Conservation (phyloP, 2,797 vertebrate species). For the Acanthurus leucopareius region DNA sequence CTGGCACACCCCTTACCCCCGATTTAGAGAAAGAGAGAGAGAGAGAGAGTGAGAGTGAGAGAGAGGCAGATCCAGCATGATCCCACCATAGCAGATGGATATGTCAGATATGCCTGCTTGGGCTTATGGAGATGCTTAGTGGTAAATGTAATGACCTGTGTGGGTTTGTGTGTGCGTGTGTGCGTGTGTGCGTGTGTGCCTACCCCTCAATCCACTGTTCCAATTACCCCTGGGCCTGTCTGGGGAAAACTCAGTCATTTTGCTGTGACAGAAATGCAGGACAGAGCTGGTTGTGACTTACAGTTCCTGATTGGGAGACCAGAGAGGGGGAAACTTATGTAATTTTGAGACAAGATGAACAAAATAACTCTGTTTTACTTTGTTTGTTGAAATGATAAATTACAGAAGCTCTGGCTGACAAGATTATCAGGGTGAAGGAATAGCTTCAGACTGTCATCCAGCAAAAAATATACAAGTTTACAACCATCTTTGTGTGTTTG, state of each 20-base stretch:
- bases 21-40: slow-evolving; percentile 66
- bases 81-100: slow-evolving; percentile 78
- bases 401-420: background rate
- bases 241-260: slow-evolving; percentile 68
- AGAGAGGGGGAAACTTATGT: slow-evolving; percentile 7
- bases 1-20: slow-evolving; percentile 65
- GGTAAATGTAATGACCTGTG: slow-evolving; percentile 83
- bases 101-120: slow-evolving; percentile 80
- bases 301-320: slow-evolving; percentile 25
- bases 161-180: slow-evolving; percentile 50
- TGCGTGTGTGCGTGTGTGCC: slow-evolving; percentile 35
- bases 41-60: slow-evolving; percentile 40
- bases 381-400: slow-evolving; percentile 43
- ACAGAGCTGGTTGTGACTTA: slow-evolving; percentile 44
- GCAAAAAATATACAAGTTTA: slow-evolving; percentile 3
- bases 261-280: slow-evolving; percentile 37
- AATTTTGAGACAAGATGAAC: slow-evolving; percentile 7
- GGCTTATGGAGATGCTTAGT: slow-evolving; percentile 80
- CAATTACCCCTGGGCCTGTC: slow-evolving; percentile 67
- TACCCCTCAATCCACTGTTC: slow-evolving; percentile 65
- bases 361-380: slow-evolving; percentile 19
- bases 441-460: background rate
- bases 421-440: slow-evolving; percentile 10
- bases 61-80: slow-evolving; percentile 67
- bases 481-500: slow-evolving; percentile 4